Percentiles rank a stretch among this genome's conserved stretches.
These are phyloP conservation scores for Littorina saxatilis DNA, from an alignment of 1,140 invertebrate species.

Conservation along the genomic window DNA sequence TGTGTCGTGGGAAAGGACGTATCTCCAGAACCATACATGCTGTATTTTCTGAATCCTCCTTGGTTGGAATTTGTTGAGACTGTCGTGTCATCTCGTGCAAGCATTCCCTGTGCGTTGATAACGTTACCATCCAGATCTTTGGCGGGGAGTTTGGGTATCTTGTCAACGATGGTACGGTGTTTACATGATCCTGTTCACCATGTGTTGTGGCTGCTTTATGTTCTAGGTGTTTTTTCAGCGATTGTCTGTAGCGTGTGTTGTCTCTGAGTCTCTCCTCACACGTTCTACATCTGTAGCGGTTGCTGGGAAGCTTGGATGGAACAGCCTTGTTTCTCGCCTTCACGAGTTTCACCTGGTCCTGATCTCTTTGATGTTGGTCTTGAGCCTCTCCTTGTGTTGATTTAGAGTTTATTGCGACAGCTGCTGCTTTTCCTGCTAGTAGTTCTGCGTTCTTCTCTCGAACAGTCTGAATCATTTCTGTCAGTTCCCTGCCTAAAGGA, in stretches of 20 bases:
- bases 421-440: background rate
- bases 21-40: no score
- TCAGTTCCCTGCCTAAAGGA: background rate
- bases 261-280: background rate
- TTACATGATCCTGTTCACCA: background rate
- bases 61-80: no score
- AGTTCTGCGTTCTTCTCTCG: conserved; percentile 1
- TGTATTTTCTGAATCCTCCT: no score
- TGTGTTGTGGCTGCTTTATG: no score
- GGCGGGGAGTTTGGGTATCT: background rate
- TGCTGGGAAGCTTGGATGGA: background rate
- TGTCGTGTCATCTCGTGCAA: no score
- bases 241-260: background rate
- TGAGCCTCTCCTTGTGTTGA: background rate
- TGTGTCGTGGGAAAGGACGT: no score
- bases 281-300: conserved; percentile 15
- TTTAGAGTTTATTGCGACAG: background rate
- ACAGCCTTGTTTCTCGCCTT: background rate
- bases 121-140: conserved; percentile 8
- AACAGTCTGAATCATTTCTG: background rate
- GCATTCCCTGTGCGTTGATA: background rate
- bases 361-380: no score
- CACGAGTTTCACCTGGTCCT: background rate
- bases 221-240: no score
- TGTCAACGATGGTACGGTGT: background rate